Evolutionary conservation across 2,797 vertebrate genomes (phyloP), one percentile per base, ranked within the genome.

Genomic region (Acridotheres tristis): DNA sequence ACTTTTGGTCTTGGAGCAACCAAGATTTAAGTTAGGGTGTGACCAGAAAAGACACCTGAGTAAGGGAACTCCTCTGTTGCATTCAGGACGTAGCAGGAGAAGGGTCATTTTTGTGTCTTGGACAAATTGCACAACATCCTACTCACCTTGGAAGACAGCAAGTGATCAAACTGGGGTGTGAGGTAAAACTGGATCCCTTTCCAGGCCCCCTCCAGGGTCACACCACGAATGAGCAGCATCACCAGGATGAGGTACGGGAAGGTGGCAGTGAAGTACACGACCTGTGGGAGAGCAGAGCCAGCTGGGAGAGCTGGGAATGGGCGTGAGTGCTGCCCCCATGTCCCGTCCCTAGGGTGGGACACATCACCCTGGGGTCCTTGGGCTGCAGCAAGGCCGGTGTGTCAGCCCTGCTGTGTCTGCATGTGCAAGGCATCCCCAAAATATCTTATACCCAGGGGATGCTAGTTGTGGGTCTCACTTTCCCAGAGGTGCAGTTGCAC

Each of bases 191-290:
- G 97, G 91, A 98, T 97, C 65, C 98, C 98, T 84, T 97, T 98
- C 98, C 98, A 98, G 78, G 98, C 98, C 74, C 98, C 98, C 5
- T 98, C 97, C 79, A 98, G 93, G 8, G 98, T 98, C 85, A 98
- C 97, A 0, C 98, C 98, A 3, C 98, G 98, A 57, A 98, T 93
- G 10, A 98, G 96, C 89, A 98, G 94, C 98, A 98, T 98, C 95
- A 98, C 57, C 76, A 98, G 95, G 94, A 98, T 98, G 97, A 98
- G 93, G 88, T 98, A 98, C 0, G 98, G 98, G 95, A 98, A 98
- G 7, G 98, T 98, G 91, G 98, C 98, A 0, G 98, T 98, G 96
- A 98, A 98, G 59, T 98, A 98, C 42, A 98, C 98, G 1, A 98
- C 98, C 98, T 98, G 96, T 0, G 5, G 72, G 62, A 94, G 40